A percentile compares a stretch with the other conserved stretches of the same genome.
These are phyloP conservation scores for Chelon auratus DNA, from an alignment of 2,797 vertebrate species.

Conservation along the genomic window DNA sequence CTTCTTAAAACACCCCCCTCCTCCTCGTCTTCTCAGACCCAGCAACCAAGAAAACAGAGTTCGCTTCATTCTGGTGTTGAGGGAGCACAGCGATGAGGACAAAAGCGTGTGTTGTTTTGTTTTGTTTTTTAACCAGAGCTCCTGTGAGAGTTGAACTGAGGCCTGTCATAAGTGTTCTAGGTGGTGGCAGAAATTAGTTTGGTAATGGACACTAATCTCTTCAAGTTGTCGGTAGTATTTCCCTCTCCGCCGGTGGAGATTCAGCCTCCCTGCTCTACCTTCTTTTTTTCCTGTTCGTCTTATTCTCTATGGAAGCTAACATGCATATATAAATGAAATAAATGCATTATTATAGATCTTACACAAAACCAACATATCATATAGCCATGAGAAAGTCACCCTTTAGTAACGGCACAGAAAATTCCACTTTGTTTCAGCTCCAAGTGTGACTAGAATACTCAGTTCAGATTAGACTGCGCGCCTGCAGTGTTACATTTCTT, in stretches of 20 bases:
- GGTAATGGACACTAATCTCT: constrained; percentile 81
- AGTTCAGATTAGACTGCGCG: constrained; percentile 62
- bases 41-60: constrained; percentile 68
- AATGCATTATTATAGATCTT: constrained; percentile 21
- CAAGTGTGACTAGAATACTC: constrained; percentile 72
- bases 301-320: constrained; percentile 22
- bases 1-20: constrained; percentile 73
- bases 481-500: constrained; percentile 72
- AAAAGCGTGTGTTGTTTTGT: constrained; percentile 59
- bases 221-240: constrained; percentile 57
- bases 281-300: constrained; percentile 13
- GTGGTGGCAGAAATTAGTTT: constrained; percentile 76
- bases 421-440: constrained; percentile 51
- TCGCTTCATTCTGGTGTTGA: constrained; percentile 67
- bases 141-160: constrained; percentile 60
- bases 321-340: constrained; percentile 22
- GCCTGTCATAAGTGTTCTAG: constrained; percentile 71
- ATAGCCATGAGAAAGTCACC: constrained; percentile 45
- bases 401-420: constrained; percentile 24
- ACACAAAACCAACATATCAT: constrained; percentile 20
- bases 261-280: constrained; percentile 17
- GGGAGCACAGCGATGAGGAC: constrained; percentile 60
- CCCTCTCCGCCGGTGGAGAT: constrained; percentile 40
- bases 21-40: constrained; percentile 61
- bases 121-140: constrained; percentile 41